A percentile compares a stretch with the other conserved stretches of the same genome.
phyloP scores from a whole-genome alignment of 2,797 vertebrate species.

The Cygnus olor region DNA sequence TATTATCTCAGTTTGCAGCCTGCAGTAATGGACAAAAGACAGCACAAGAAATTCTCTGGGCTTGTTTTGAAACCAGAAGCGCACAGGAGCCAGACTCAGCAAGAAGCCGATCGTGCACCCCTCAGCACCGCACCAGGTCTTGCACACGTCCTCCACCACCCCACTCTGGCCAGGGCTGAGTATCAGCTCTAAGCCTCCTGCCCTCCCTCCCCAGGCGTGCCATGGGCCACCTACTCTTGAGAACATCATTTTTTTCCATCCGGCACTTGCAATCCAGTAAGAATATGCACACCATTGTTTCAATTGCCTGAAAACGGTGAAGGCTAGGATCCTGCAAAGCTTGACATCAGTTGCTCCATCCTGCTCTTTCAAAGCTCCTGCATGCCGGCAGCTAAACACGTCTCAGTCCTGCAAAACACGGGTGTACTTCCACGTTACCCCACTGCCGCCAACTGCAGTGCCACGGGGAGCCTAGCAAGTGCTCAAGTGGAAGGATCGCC shows the following conservation, averaged over 20 bases:
- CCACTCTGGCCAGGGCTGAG: accelerated
- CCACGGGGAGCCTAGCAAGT: background rate
- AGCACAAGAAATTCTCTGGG: background rate
- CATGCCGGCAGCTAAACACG: accelerated
- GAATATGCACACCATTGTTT: accelerated
- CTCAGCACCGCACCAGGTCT: accelerated
- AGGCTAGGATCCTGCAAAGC: accelerated
- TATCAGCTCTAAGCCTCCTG: background rate
- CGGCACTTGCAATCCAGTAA: accelerated
- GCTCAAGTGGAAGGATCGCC: no score
- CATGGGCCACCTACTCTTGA: accelerated
- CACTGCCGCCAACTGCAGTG: background rate
- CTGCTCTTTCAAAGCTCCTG: background rate
- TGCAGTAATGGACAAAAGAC: accelerated
- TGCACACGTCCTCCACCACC: accelerated
- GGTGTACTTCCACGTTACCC: background rate
- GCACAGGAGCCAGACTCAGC: accelerated
- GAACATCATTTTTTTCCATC: accelerated
- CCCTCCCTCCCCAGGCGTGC: accelerated
- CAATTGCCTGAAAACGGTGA: accelerated
- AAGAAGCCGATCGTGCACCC: accelerated
- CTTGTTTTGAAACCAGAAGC: background rate
- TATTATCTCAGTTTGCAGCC: accelerated
- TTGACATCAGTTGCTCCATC: background rate
- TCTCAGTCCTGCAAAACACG: accelerated